Percentiles rank a stretch among this genome's conserved stretches.
These are phyloP conservation scores for Lepus timidus DNA, from an alignment of 2,113 vertebrate species.

Conservation along the genomic window DNA sequence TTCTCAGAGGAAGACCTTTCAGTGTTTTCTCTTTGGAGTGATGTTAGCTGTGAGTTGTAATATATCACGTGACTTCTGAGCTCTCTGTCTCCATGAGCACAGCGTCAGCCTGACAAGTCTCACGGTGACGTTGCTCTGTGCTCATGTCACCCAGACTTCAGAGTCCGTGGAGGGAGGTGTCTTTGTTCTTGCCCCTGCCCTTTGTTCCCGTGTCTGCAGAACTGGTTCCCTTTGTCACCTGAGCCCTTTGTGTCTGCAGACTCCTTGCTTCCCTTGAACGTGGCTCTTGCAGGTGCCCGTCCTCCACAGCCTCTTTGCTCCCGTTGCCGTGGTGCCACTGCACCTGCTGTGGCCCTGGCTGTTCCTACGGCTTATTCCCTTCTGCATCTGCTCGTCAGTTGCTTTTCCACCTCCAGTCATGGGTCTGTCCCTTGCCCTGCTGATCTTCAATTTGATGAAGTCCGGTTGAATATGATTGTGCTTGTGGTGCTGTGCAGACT, in stretches of 20 bases:
- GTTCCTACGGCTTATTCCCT: background rate
- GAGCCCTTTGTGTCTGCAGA: background rate
- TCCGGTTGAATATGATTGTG: background rate
- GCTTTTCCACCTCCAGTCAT: fast-evolving
- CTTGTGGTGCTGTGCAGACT: background rate
- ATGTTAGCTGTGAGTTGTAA: background rate
- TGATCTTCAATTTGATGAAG: background rate
- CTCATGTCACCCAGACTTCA: too few relatives aligned
- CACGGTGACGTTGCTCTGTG: too few relatives aligned
- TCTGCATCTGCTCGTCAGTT: background rate
- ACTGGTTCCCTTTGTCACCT: background rate
- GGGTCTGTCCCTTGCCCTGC: background rate
- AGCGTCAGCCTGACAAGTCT: too few relatives aligned
- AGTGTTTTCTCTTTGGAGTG: background rate
- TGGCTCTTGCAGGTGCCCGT: background rate
- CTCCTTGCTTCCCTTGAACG: background rate
- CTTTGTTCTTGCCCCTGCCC: background rate
- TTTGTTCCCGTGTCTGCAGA: too few relatives aligned
- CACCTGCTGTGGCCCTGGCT: background rate
- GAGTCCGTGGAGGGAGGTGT: too few relatives aligned
- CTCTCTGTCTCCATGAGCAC: too few relatives aligned
- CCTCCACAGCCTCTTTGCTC: background rate
- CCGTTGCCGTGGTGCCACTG: background rate
- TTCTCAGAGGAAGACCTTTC: background rate
- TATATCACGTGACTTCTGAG: background rate